phyloP scores from a whole-genome alignment of 2,888 invertebrate species.

The Xanthorhoe spadicearia region DNA sequence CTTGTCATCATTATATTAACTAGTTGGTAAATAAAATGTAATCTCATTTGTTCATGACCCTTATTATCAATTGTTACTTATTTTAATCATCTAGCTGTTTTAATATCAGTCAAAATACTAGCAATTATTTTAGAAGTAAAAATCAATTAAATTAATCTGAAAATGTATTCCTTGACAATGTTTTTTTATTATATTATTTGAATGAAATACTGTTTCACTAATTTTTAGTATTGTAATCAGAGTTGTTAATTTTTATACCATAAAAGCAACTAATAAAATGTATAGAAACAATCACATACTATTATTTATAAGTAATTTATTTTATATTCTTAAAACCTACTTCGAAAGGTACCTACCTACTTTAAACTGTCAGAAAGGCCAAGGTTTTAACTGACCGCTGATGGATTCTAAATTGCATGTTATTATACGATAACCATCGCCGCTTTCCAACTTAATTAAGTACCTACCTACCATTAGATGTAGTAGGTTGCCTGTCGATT shows the following conservation, averaged over 20 bases:
- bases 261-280: slow-evolving; percentile 2
- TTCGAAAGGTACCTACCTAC: no score
- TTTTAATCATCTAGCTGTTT: no score
- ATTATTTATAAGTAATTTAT: no score
- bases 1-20: no score
- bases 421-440: slow-evolving; percentile 48
- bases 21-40: slow-evolving; percentile 1
- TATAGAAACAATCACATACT: not conserved
- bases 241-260: slow-evolving; percentile 1
- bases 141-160: not conserved
- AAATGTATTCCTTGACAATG: not conserved
- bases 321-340: no score
- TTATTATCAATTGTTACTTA: no score
- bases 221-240: slow-evolving; percentile 17
- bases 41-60: not conserved
- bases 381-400: slow-evolving; percentile 11
- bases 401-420: slow-evolving; percentile 45
- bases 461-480: not conserved
- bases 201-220: not conserved
- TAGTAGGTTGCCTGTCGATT: not conserved
- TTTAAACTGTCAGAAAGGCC: no score
- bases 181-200: not conserved
- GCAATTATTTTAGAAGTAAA: not conserved
- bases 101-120: not conserved
- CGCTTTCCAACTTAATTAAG: not conserved